Conservation (phyloP, 2,888 invertebrate genomes). For the Rotaria magnacalcarata region DNA sequence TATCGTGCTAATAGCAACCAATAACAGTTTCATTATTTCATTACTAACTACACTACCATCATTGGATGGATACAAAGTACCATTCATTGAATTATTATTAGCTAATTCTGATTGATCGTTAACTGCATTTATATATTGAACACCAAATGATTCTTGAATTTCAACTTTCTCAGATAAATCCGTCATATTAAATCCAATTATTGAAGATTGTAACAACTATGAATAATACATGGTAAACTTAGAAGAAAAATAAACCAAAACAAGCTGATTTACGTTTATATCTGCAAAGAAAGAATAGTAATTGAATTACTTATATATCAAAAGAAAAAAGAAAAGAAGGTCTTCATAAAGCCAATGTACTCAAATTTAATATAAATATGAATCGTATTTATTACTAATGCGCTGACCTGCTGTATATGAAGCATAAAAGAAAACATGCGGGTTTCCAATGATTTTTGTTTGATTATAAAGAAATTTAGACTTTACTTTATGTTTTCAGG, state of each 20-base stretch:
- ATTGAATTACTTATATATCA: slow-evolving; percentile 8
- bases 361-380: not conserved
- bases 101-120: not conserved
- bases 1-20: not conserved
- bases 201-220: not conserved
- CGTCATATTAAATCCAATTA: not conserved
- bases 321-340: not conserved
- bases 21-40: not conserved
- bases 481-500: not conserved
- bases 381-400: too few relatives aligned
- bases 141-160: not conserved
- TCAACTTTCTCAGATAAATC: not conserved
- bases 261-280: not conserved
- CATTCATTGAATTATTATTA: not conserved
- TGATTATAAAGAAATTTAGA: not conserved
- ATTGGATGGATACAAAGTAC: not conserved
- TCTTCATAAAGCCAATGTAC: not conserved
- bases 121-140: not conserved
- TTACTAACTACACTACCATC: not conserved
- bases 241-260: not conserved
- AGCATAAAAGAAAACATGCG: too few relatives aligned
- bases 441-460: not conserved
- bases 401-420: not conserved
- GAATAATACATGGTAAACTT: not conserved
- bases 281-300: not conserved